Evolutionary conservation across 2,797 vertebrate species (phyloP), one percentile per base, ranked within the genome.

Genomic region (Sebastes oblongus): DNA sequence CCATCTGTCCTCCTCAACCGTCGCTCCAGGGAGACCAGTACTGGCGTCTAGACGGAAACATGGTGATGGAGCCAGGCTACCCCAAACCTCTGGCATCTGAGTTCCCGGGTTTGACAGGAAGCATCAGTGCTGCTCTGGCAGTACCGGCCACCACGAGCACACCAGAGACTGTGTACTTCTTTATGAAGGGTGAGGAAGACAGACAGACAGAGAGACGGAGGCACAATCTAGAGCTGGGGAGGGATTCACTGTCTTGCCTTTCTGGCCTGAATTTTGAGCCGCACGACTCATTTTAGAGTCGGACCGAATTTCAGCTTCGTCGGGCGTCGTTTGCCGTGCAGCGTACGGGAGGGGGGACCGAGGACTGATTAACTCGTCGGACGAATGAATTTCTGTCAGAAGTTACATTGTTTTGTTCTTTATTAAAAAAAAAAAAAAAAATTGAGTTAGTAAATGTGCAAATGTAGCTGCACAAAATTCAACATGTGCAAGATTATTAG

Each of bases 111-210:
- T 88, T 98, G 61, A 96, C 75, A 9, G 97, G 97, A 62, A 92
- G 86, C 90, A 95, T 98, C 86, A 91, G 83, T 1, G 96, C 96
- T 54, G 96, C 96, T 4, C 95, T 99, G 58, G 89, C 97, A 0
- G 90, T 96, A 32, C 96, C 97, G 60, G 96, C 94, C 80, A 91
- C 94, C 73, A 94, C 88, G 34, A 93, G 6, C 80, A 95, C 91
- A 84, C 96, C 96, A 0, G 98, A 99, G 93, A 94, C 94, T 0
- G 94, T 98, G 1, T 97, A 95, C 89, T 98, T 99, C 93, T 98
- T 98, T 85, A 98, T 97, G 91, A 95, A 86, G 85, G 97, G 97
- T 98, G 92, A 16, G 39, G 13, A 14, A 42, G 39, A 16, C 5
- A 39, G 36, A 39, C 12, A 39, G 34, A 34, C 4, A 36, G 34